Percentiles rank a stretch among this genome's conserved stretches.
Conservation (phyloP, 2,113 vertebrate species). For the Microtus ochrogaster region DNA sequence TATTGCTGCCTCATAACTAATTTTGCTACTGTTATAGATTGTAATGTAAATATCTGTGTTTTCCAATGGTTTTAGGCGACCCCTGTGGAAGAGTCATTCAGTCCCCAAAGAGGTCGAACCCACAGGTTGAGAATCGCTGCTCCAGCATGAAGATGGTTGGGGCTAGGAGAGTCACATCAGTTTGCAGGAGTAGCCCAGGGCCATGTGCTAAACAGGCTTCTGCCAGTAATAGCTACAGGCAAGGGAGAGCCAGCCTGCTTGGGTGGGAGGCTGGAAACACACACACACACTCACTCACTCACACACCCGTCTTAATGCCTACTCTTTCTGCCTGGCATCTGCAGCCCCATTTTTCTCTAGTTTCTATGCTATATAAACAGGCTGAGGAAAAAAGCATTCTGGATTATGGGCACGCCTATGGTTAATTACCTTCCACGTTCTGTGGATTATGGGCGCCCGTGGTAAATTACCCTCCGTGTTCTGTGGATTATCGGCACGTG, state of each 20-base stretch:
- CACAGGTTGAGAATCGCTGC: background rate
- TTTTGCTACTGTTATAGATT: background rate
- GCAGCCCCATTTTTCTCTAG: background rate
- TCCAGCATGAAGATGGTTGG: background rate
- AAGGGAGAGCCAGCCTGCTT: background rate
- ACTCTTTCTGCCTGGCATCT: background rate
- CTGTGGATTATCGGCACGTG: background rate
- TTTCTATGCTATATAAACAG: background rate
- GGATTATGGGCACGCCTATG: background rate
- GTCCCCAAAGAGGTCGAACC: background rate
- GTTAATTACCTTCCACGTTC: no score
- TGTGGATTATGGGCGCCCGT: no score
- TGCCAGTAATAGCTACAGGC: background rate
- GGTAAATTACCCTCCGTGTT: no score
- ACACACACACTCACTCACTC: no score
- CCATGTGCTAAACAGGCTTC: background rate
- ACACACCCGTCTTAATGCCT: background rate
- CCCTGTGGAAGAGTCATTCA: background rate
- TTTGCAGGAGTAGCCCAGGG: background rate
- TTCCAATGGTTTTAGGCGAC: background rate
- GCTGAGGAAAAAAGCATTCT: background rate
- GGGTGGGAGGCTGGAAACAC: background rate
- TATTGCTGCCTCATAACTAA: background rate
- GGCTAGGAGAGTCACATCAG: background rate
- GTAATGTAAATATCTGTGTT: background rate